Percentiles rank a stretch among this genome's conserved stretches.
phyloP scores from a whole-genome alignment of 2,113 vertebrate species.

The Damaliscus lunatus region DNA sequence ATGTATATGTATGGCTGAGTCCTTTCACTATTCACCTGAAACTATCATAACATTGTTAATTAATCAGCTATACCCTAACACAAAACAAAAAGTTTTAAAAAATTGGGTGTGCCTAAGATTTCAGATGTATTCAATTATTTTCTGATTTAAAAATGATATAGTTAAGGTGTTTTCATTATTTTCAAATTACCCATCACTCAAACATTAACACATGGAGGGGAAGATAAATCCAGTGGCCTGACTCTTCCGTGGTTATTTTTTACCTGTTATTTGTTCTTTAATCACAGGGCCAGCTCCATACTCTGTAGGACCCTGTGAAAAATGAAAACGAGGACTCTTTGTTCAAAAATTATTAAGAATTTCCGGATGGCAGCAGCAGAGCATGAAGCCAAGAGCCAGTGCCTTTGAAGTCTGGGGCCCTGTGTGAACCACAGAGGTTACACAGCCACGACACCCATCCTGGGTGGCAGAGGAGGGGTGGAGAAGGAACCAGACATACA shows the following conservation, averaged over 20 bases:
- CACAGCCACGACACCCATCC: neutral
- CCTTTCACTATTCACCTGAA: neutral
- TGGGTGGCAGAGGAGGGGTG: neutral
- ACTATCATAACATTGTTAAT: neutral
- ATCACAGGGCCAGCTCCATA: neutral
- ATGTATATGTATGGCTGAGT: neutral
- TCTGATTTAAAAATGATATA: neutral
- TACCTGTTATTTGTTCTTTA: neutral
- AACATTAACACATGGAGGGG: neutral
- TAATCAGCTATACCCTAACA: neutral
- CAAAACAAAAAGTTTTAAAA: neutral
- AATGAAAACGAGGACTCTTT: neutral
- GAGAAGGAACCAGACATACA: neutral
- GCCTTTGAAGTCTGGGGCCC: too few relatives aligned
- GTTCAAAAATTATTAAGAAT: neutral
- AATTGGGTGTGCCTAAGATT: neutral
- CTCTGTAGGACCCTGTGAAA: neutral
- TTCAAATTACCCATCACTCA: neutral
- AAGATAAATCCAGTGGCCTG: neutral
- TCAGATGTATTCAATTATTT: slow-evolving; percentile 33
- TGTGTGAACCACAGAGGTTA: neutral
- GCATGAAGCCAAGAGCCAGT: neutral
- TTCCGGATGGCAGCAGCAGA: neutral
- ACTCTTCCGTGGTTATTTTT: neutral
- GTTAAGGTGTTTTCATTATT: slow-evolving; percentile 34